phyloP scores from a whole-genome alignment of 2,113 vertebrate genomes.

The Hoplias malabaricus region DNA sequence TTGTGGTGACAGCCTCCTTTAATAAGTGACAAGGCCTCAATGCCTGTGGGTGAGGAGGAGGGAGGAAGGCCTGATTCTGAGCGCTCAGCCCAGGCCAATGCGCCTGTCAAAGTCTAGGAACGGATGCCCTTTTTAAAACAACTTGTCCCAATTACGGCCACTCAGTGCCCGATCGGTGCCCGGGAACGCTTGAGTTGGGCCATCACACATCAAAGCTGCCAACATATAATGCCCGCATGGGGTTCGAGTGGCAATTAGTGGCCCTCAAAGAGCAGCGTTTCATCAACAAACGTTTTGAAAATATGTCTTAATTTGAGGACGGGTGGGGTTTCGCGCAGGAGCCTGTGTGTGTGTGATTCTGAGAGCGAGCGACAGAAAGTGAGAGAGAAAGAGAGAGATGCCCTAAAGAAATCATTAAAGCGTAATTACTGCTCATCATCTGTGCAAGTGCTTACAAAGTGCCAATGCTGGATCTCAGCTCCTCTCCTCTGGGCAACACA shows the following conservation, averaged over 20 bases:
- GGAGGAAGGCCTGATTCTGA: constrained; percentile 53
- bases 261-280: constrained; percentile 60
- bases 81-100: constrained; percentile 57
- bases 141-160: constrained; percentile 74
- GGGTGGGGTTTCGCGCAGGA: constrained; percentile 30
- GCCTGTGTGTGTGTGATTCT: not conserved
- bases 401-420: constrained; percentile 78
- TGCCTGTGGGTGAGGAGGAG: constrained; percentile 70
- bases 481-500: constrained; percentile 55
- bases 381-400: constrained; percentile 58
- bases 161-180: constrained; percentile 61
- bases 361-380: constrained; percentile 6
- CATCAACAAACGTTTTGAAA: constrained; percentile 72
- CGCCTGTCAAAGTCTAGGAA: constrained; percentile 69
- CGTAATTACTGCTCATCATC: constrained; percentile 74
- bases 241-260: constrained; percentile 64
- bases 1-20: constrained; percentile 86
- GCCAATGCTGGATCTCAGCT: constrained; percentile 64
- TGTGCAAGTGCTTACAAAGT: constrained; percentile 73
- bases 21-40: constrained; percentile 82
- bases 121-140: constrained; percentile 65
- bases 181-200: constrained; percentile 57
- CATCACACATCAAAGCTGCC: constrained; percentile 67
- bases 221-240: constrained; percentile 52
- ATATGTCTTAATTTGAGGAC: constrained; percentile 66